Evolutionary conservation across 2,888 invertebrate genomes (phyloP).

Genomic region (Adineta ricciae): DNA sequence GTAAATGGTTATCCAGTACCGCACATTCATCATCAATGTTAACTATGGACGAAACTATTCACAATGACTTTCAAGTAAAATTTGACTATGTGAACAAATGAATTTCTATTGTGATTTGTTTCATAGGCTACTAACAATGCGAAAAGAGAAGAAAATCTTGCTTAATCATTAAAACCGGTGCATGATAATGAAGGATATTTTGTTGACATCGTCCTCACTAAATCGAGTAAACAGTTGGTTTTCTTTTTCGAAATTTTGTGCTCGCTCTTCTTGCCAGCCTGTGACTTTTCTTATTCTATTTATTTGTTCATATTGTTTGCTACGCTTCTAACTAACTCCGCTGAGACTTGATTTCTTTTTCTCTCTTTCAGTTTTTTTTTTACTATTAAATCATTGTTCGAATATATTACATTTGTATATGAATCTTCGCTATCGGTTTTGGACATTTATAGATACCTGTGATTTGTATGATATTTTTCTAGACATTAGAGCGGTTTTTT

Average conservation of each 20-base stretch:
- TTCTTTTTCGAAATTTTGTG: neutral
- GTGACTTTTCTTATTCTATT: neutral
- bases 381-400: neutral
- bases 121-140: neutral
- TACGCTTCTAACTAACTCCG: neutral
- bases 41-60: neutral
- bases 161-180: neutral
- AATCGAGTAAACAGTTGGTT: neutral
- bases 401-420: neutral
- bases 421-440: neutral
- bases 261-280: neutral
- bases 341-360: neutral
- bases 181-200: neutral
- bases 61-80: neutral
- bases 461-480: neutral
- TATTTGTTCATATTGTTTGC: neutral
- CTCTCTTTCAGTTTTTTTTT: neutral
- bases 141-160: neutral
- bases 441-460: neutral
- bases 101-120: neutral
- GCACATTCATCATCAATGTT: neutral
- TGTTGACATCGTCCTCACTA: neutral
- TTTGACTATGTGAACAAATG: neutral
- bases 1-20: neutral
- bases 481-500: neutral